Conservation (phyloP, 2,797 vertebrate genomes). For the Falco peregrinus region DNA sequence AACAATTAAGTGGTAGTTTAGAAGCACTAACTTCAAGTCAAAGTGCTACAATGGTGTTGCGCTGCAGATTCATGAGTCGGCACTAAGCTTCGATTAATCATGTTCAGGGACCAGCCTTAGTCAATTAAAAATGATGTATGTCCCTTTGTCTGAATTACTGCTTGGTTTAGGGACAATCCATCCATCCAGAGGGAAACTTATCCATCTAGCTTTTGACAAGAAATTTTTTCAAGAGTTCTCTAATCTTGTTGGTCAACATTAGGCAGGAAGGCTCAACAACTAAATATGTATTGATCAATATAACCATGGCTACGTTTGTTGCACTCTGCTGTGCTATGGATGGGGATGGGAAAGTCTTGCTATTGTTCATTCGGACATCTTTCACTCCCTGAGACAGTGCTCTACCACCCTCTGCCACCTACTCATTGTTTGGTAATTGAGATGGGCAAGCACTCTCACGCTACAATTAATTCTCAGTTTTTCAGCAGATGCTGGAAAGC, state of each 20-base stretch:
- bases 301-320: constrained; percentile 37
- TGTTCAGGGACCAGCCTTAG: constrained; percentile 71
- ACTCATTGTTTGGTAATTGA: neutral
- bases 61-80: constrained; percentile 74
- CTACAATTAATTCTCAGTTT: constrained; percentile 18
- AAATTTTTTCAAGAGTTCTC: constrained; percentile 51
- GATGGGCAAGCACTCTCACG: neutral
- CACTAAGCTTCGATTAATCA: constrained; percentile 77
- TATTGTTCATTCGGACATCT: neutral
- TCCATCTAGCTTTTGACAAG: constrained; percentile 78
- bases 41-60: constrained; percentile 53
- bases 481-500: constrained; percentile 9
- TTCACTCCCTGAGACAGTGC: neutral
- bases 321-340: neutral
- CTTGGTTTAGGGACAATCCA: constrained; percentile 74
- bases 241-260: constrained; percentile 69
- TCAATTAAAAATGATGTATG: constrained; percentile 90
- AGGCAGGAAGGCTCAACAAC: constrained; percentile 60
- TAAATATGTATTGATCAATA: constrained; percentile 68
- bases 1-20: constrained; percentile 71
- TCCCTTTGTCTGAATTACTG: constrained; percentile 73
- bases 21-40: constrained; percentile 65
- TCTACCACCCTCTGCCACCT: neutral
- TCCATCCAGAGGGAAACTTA: constrained; percentile 77
- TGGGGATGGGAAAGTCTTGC: neutral